Evolutionary conservation across 2,797 vertebrate genomes (phyloP).

Genomic region (Acropternis orthonyx): DNA sequence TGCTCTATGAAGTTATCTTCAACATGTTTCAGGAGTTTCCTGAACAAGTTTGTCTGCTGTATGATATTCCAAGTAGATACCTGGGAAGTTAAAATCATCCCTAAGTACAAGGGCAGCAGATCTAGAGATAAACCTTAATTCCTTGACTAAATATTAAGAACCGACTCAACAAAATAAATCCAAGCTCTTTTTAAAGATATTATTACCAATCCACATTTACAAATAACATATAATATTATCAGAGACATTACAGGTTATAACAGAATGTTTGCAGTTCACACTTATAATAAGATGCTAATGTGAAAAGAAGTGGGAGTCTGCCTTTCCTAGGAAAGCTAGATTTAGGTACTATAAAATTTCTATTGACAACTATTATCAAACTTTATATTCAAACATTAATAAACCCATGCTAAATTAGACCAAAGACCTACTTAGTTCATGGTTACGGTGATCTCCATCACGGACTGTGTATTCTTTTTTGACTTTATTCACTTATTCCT

Average conservation of each 20-base stretch:
- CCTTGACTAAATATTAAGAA: background rate
- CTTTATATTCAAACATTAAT: background rate
- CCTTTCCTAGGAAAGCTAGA: background rate
- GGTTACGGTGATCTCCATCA: background rate
- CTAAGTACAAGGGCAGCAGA: background rate
- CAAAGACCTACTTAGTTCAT: background rate
- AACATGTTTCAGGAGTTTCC: background rate
- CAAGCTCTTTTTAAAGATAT: rapidly evolving
- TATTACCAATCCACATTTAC: background rate
- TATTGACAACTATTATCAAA: background rate
- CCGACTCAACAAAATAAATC: background rate
- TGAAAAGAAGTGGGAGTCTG: background rate
- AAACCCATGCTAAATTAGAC: background rate
- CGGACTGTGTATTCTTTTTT: background rate
- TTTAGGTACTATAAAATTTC: background rate
- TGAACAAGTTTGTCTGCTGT: background rate
- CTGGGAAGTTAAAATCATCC: background rate
- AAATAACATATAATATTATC: background rate
- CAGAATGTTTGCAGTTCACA: background rate
- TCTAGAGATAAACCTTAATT: background rate
- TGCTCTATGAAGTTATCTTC: background rate
- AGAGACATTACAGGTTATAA: background rate
- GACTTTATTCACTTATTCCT: background rate
- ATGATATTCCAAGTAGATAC: background rate
- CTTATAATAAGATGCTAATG: background rate